Base-by-base conservation (phyloP, 2,888 invertebrate species). In the Diloba caeruleocephala region DNA sequence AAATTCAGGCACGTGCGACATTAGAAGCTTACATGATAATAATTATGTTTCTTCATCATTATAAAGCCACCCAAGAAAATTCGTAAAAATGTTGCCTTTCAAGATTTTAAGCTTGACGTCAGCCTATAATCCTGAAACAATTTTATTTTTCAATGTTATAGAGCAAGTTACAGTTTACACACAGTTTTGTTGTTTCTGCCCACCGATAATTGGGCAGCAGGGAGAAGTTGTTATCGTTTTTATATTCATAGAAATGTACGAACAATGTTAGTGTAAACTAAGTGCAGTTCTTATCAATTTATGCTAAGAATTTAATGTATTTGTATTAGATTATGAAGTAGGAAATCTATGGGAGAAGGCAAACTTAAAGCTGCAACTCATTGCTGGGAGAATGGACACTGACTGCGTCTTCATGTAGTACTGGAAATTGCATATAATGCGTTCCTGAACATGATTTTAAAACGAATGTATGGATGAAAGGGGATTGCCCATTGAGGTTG, bases 181-280 rank as follows among this genome's bases (percentile, higher is more conserved):
- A n/a, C n/a, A n/a, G n/a, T n/a, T n/a, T n/a, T n/a, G n/a, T 65
- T 59, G 60, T 62, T 65, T 43, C 42, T 43, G 38, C 28, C 28
- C 46, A 9, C 46, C 38, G 52, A 56, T 57, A 62, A 51, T 28
- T 10, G 36, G 15, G 19, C 62, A 33, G 50, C 1, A 1, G 62
- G 53, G 62, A 45, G 31, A 45, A 37, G 26, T 69, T 51, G 26
- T 14, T 37, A 41, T 53, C 46, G 61, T 42, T 65, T 52, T 56
- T 45, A 53, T 49, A 37, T 42, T 56, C 28, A 34, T 37, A 58
- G 38, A 60, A 55, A 49, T 33, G 45, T 49, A 29, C 34, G 23
- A 28, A 43, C 52, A 25, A 33, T 33, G 19, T 37, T 37, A 31
- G 14, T 17, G 10, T 23, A 25, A 28, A 39, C 23, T 25, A 1